A percentile compares a stretch with the other conserved stretches of the same genome.
Evolutionary conservation across 2,113 vertebrate genomes (phyloP).

Genomic region (Mustelus asterias): DNA sequence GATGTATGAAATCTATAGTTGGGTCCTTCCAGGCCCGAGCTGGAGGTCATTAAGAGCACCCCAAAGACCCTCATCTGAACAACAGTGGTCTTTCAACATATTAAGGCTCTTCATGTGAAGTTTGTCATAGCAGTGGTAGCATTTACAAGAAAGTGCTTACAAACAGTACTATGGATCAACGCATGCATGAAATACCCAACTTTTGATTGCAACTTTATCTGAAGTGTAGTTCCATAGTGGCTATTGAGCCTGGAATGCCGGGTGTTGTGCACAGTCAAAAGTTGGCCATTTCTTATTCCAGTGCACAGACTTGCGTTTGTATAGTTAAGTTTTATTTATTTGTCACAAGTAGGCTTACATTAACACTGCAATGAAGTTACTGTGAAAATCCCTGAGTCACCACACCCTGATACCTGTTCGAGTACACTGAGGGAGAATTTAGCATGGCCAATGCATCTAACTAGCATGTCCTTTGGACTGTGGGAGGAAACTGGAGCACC

Average conservation of each 20-base stretch:
- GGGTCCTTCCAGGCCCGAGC: not conserved
- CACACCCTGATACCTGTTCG: too few relatives aligned
- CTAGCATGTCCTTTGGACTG: too few relatives aligned
- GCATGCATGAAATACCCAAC: not conserved
- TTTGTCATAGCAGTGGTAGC: not conserved
- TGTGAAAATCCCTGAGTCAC: too few relatives aligned
- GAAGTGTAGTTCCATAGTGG: not conserved
- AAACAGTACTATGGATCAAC: not conserved
- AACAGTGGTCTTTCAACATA: not conserved
- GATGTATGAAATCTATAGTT: not conserved
- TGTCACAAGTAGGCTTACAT: too few relatives aligned
- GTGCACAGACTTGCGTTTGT: not conserved
- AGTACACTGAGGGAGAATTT: too few relatives aligned
- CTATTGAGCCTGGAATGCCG: not conserved
- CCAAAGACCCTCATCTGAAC: not conserved
- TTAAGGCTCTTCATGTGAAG: not conserved
- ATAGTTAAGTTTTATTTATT: too few relatives aligned
- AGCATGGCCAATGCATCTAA: too few relatives aligned
- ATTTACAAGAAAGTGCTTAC: not conserved
- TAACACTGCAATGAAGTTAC: too few relatives aligned
- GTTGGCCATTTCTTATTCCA: not conserved
- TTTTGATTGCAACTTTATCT: not conserved
- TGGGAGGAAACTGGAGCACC: too few relatives aligned
- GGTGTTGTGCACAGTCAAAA: not conserved
- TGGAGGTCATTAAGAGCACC: too few relatives aligned